Base-by-base conservation (phyloP, 2,888 invertebrate species). In the Sabellastarte sp. region DNA sequence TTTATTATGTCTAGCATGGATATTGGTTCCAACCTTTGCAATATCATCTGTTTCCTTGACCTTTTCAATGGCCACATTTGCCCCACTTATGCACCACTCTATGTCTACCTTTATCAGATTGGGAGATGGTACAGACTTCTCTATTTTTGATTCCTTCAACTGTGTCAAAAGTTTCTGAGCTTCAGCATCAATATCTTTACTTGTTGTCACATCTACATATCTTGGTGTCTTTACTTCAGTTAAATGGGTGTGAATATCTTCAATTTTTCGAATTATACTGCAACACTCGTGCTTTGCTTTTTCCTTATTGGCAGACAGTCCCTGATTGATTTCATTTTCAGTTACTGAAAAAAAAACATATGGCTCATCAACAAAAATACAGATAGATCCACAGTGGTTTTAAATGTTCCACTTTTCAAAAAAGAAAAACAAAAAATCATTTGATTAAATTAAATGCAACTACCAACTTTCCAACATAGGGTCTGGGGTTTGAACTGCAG, bases 241-340 rank as follows among this genome's bases (percentile, higher is more conserved):
- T 3, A 31, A 26, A 24, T 64, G 50, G 1, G 63, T 50, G 15
- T 60, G 57, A 1, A 70, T 53, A 53, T 68, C 63, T 3, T 33
- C 32, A 31, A 70, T 66, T 20, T 59, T 58, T 2, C 73, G 64
- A 24, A 66, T 52, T 32, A 73, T 59, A 57, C 71, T 69, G 32
- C 72, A 52, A 32, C 68, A 41, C 41, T 5, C 61, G 5, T 65
- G 56, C 26, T 64, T 64, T 31, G 32, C 31, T 0, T 61, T 52
- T 32, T 68, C 65, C 32, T 60, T 62, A 10, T 32, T 33, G 2
- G 59, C 30, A 1, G 67, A 50, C 31, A 71, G 55, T 10, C 69
- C 72, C 28, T 65, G 59, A 59, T 57, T 55, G 0, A 69, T 67
- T 59, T 72, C 72, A 26, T 66, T 59, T 51, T 72, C 72, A 2